phyloP scores from a whole-genome alignment of 2,888 invertebrate species.

The Panorpa germanica region DNA sequence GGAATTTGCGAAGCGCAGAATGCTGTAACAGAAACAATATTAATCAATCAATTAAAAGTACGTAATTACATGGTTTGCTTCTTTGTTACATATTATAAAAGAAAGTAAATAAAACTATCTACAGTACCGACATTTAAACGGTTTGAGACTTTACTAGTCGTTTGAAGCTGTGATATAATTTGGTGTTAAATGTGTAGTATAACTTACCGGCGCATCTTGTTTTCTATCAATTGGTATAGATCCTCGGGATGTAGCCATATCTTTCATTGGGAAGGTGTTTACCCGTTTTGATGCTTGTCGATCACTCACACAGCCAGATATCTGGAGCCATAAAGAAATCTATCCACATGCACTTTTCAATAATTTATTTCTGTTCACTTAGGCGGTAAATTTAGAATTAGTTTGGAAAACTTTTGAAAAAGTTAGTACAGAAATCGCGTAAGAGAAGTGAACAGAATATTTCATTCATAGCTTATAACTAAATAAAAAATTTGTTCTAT shows the following conservation, averaged over 20 bases:
- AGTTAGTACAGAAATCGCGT: neutral
- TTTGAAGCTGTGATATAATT: too few species aligned
- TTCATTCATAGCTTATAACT: neutral
- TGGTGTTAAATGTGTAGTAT: slow-evolving; percentile 3
- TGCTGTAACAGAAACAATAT: slow-evolving; percentile 37
- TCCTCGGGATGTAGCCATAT: slow-evolving; percentile 40
- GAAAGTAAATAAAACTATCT: too few species aligned
- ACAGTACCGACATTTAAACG: too few species aligned
- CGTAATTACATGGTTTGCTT: slow-evolving; percentile 5
- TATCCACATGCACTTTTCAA: too few species aligned
- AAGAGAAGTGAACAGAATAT: neutral
- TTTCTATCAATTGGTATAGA: slow-evolving; percentile 48
- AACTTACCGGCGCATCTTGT: slow-evolving; percentile 59
- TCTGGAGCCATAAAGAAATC: slow-evolving; percentile 33
- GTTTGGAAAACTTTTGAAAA: slow-evolving; percentile 1
- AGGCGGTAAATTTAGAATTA: neutral
- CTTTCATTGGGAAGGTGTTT: slow-evolving; percentile 73
- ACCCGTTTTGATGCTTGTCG: slow-evolving; percentile 49
- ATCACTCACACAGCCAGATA: slow-evolving; percentile 60
- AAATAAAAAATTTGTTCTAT: neutral
- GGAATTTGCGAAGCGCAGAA: slow-evolving; percentile 51
- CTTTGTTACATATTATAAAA: too few species aligned
- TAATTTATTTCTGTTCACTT: too few species aligned
- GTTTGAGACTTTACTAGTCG: too few species aligned
- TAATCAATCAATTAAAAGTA: slow-evolving; percentile 8